A percentile compares a stretch with the other conserved stretches of the same genome.
These are phyloP conservation scores for Fragum sueziense DNA, from an alignment of 2,888 invertebrate genomes.

Conservation along the genomic window DNA sequence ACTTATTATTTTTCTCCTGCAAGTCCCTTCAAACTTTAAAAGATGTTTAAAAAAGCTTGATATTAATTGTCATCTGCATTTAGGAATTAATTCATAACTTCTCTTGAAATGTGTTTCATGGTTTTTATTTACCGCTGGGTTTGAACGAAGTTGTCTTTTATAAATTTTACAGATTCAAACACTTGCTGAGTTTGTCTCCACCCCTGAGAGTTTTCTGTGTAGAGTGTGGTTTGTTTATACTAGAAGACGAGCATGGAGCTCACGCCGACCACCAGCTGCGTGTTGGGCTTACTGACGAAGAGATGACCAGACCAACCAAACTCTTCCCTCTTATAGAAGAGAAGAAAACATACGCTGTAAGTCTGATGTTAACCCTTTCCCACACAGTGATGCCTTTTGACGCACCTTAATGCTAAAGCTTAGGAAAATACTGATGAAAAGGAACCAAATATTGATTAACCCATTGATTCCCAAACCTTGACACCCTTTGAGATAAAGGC, in stretches of 20 bases:
- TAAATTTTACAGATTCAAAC: slow-evolving; percentile 52
- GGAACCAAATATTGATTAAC: no score
- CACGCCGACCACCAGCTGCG: slow-evolving; percentile 58
- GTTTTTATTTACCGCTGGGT: no score
- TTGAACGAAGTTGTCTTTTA: background rate
- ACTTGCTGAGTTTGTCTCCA: slow-evolving; percentile 36
- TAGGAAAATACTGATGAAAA: no score
- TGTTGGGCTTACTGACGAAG: background rate
- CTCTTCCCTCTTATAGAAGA: background rate
- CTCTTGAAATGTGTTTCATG: no score
- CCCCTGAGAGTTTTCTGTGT: slow-evolving; percentile 74
- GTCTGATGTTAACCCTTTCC: slow-evolving; percentile 1
- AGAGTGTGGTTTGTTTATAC: slow-evolving; percentile 77
- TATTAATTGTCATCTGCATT: no score
- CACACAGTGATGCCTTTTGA: slow-evolving; percentile 13
- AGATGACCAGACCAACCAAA: background rate
- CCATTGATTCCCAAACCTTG: no score
- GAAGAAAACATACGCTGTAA: background rate
- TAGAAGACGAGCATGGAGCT: slow-evolving; percentile 64
- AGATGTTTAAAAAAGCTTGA: no score
- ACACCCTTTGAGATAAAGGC: no score
- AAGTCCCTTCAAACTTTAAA: no score
- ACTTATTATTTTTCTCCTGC: no score
- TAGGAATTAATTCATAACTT: no score
- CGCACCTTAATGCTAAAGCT: no score